phyloP scores from a whole-genome alignment of 2,888 invertebrate genomes.

The Athetis lepigone region DNA sequence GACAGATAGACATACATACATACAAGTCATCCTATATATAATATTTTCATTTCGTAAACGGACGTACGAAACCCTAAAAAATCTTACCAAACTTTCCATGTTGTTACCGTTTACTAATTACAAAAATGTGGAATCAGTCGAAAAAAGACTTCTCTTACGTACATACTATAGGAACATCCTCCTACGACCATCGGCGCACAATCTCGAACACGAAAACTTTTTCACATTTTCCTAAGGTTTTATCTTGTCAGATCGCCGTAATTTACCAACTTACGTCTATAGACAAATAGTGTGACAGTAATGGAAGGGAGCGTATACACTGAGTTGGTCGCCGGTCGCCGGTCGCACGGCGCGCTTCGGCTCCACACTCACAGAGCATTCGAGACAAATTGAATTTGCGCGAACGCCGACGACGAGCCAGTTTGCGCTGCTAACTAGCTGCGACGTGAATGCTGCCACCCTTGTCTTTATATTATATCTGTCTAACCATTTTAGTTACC shows the following conservation, averaged over 20 bases:
- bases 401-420: conserved; percentile 85
- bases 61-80: no score
- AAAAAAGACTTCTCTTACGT: conserved; percentile 14
- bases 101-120: background rate
- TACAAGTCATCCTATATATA: no score
- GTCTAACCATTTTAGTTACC: conserved; percentile 72
- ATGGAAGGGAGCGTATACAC: conserved; percentile 65
- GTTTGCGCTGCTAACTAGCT: conserved; percentile 89
- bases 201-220: conserved; percentile 41
- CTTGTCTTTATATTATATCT: conserved; percentile 82
- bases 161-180: conserved; percentile 11
- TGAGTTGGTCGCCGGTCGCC: conserved; percentile 56
- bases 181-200: conserved; percentile 9
- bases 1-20: background rate
- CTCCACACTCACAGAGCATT: conserved; percentile 75
- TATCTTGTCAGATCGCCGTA: conserved; percentile 58
- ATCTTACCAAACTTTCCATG: no score
- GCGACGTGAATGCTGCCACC: conserved; percentile 84
- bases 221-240: conserved; percentile 45
- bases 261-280: conserved; percentile 62
- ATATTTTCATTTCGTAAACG: no score
- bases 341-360: conserved; percentile 57
- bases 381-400: conserved; percentile 88
- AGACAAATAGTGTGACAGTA: conserved; percentile 65
- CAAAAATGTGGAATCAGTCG: background rate